A percentile compares a stretch with the other conserved stretches of the same genome.
These are phyloP conservation scores for Bembecia ichneumoniformis DNA, from an alignment of 2,888 invertebrate species.

Conservation along the genomic window DNA sequence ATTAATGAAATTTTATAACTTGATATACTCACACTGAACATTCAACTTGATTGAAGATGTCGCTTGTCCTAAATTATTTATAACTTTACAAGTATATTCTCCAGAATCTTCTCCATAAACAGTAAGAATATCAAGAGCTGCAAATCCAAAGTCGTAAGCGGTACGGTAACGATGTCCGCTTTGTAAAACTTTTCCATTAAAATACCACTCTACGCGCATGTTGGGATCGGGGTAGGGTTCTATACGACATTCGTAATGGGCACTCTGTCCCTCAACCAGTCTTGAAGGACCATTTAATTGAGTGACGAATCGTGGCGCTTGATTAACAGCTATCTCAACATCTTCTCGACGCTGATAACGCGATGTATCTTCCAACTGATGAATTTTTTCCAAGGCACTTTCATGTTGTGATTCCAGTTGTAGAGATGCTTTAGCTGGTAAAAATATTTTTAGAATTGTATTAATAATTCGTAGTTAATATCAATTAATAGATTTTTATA, in stretches of 20 bases:
- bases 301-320: slow-evolving; percentile 88
- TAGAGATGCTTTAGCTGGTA: slow-evolving; percentile 85
- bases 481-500: background rate
- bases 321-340: slow-evolving; percentile 83
- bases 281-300: slow-evolving; percentile 89
- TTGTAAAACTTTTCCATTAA: slow-evolving; percentile 90
- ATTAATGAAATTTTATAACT: background rate
- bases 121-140: slow-evolving; percentile 93
- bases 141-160: slow-evolving; percentile 96
- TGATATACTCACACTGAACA: slow-evolving; percentile 79
- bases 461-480: background rate
- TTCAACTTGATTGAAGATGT: slow-evolving; percentile 84
- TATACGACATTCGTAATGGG: slow-evolving; percentile 93
- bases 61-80: slow-evolving; percentile 88
- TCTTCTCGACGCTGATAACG: slow-evolving; percentile 86
- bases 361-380: slow-evolving; percentile 85
- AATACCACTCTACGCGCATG: slow-evolving; percentile 93
- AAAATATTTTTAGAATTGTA: background rate
- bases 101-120: slow-evolving; percentile 96
- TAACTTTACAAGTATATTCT: slow-evolving; percentile 89
- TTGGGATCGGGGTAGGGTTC: slow-evolving; percentile 93
- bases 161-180: slow-evolving; percentile 94
- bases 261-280: slow-evolving; percentile 89
- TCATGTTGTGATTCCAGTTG: slow-evolving; percentile 92
- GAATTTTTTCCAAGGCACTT: slow-evolving; percentile 88